phyloP scores from a whole-genome alignment of 2,888 invertebrate genomes.

The Drosophila basisetae region DNA sequence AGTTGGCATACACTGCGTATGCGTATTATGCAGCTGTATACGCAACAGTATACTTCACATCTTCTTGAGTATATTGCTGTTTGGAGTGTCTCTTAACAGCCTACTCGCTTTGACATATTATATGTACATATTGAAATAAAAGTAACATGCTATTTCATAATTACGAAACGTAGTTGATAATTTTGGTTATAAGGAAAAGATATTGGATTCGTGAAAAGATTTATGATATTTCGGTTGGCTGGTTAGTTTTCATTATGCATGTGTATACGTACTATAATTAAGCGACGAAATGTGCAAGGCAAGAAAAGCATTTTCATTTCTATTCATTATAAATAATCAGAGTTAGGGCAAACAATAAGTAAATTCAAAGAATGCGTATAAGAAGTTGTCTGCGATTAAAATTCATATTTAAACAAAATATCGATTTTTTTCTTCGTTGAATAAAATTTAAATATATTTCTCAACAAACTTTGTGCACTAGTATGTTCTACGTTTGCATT shows the following conservation, averaged over 20 bases:
- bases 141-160: neutral
- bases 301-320: slow-evolving; percentile 3
- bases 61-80: neutral
- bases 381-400: neutral
- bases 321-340: slow-evolving; percentile 1
- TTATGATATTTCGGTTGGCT: neutral
- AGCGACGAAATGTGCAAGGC: neutral
- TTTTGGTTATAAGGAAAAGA: neutral
- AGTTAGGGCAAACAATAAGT: neutral
- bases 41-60: neutral
- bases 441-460: neutral
- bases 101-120: neutral
- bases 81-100: neutral
- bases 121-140: neutral
- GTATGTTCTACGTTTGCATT: neutral
- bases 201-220: neutral
- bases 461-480: neutral
- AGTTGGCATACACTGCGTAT: slow-evolving; percentile 38
- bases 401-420: neutral
- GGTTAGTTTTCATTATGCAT: neutral
- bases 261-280: neutral
- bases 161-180: neutral
- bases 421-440: neutral
- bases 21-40: slow-evolving; percentile 22
- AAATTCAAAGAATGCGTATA: neutral